Evolutionary conservation across 2,797 vertebrate species (phyloP), one percentile per base, ranked within the genome.

Genomic region (Varecia variegata): DNA sequence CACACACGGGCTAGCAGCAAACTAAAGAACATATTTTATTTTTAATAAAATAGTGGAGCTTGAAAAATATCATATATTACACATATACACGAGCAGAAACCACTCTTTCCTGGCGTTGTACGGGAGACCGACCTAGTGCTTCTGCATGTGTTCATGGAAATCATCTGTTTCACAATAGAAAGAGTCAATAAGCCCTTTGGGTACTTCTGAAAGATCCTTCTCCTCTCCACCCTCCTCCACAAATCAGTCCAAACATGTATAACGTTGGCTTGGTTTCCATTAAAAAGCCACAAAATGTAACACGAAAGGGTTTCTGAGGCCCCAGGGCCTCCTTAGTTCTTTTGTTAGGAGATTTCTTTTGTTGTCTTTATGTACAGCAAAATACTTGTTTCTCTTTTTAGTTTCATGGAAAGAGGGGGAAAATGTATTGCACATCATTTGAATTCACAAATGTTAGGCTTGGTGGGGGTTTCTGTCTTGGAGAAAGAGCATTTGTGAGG

Each of bases 361-460:
- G 99, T 99, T 98, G 99, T 98, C 99, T 99, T 99, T 99, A 98
- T 99, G 98, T 98, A 99, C 98, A 98, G 98, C 98, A 98, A 98
- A 98, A 98, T 98, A 98, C 98, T 99, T 98, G 98, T 98, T 99
- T 99, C 98, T 98, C 97, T 97, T 99, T 98, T 98, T 97, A 82
- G 98, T 98, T 99, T 98, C 98, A 97, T 96, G 96, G 97, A 98
- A 98, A 98, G 98, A 98, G 98, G 94, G 96, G 74, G 98, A 99
- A 99, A 98, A 98, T 98, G 98, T 99, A 99, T 99, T 99, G 99
- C 99, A 99, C 99, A 98, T 99, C 98, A 98, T 99, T 99, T 98
- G 99, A 97, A 96, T 95, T 98, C 86, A 97, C 97, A 80, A 95
- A 96, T 84, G 97, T 96, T 90, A 90, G 95, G 87, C 90, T 91